Evolutionary conservation across 1,140 invertebrate genomes (phyloP).

Genomic region (Atta colombica): DNA sequence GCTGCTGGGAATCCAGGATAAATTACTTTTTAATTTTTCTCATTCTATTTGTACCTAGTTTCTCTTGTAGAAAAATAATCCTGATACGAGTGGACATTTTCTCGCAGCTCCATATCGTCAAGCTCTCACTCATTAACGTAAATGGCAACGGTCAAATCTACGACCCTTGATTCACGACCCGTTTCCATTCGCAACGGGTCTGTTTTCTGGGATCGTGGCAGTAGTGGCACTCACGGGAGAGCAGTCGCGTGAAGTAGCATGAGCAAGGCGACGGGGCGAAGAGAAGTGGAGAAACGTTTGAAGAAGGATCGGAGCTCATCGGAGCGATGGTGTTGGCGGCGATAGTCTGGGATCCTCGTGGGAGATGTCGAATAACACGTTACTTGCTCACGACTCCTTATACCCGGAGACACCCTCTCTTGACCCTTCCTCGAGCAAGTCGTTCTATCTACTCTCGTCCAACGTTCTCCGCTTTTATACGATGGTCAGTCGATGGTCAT

Average conservation of each 20-base stretch:
- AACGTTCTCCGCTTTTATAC: slow-evolving; percentile 59
- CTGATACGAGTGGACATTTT: not conserved
- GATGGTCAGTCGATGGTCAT: slow-evolving; percentile 48
- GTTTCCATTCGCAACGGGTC: slow-evolving; percentile 44
- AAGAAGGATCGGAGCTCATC: slow-evolving; percentile 73
- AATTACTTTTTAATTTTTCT: not conserved
- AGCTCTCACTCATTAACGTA: slow-evolving; percentile 32
- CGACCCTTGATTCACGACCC: slow-evolving; percentile 40
- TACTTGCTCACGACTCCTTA: slow-evolving; percentile 77
- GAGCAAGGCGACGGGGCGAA: slow-evolving; percentile 20
- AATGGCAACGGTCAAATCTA: slow-evolving; percentile 32
- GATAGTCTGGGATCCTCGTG: slow-evolving; percentile 69
- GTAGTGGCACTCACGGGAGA: slow-evolving; percentile 74
- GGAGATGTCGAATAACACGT: slow-evolving; percentile 75
- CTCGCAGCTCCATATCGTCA: not conserved
- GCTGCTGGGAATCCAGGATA: not conserved
- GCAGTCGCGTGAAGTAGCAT: slow-evolving; percentile 56
- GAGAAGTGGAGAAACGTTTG: slow-evolving; percentile 70
- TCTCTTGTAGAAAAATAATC: not conserved
- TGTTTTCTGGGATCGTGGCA: slow-evolving; percentile 65
- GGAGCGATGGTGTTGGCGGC: slow-evolving; percentile 67
- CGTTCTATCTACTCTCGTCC: slow-evolving; percentile 8
- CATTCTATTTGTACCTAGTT: not conserved
- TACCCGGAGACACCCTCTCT: slow-evolving; percentile 69
- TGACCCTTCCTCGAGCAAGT: slow-evolving; percentile 50